phyloP scores from a whole-genome alignment of 2,888 invertebrate species.

The Hydraecia micacea region DNA sequence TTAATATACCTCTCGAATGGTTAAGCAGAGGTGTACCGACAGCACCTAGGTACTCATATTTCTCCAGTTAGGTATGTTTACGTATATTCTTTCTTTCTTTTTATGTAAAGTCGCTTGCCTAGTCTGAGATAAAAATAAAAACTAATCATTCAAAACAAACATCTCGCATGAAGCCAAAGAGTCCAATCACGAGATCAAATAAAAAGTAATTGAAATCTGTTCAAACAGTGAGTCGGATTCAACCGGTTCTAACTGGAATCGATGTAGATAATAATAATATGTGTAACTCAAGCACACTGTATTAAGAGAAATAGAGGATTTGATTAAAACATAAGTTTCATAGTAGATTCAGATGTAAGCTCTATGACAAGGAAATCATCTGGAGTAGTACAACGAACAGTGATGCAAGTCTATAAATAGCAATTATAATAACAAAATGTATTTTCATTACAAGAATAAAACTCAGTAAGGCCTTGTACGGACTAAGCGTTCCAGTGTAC shows the following conservation, averaged over 20 bases:
- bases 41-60: neutral
- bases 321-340: neutral
- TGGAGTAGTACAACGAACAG: neutral
- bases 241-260: constrained; percentile 13
- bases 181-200: constrained; percentile 51
- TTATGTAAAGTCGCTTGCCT: neutral
- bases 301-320: neutral
- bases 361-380: neutral
- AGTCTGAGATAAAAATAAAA: constrained; percentile 1
- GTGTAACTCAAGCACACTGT: neutral
- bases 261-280: constrained; percentile 7
- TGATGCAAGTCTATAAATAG: neutral
- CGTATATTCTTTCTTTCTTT: neutral
- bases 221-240: constrained; percentile 45
- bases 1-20: neutral
- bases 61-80: too few species aligned
- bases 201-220: constrained; percentile 50
- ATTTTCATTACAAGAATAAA: neutral
- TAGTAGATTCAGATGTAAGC: neutral
- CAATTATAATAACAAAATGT: neutral
- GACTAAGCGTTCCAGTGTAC: too few species aligned
- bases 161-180: neutral
- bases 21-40: neutral
- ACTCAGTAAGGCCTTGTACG: too few species aligned
- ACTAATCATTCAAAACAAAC: constrained; percentile 9